Percentiles rank a stretch among this genome's conserved stretches.
phyloP scores from a whole-genome alignment of 2,113 vertebrate genomes.

The Cebus imitator region DNA sequence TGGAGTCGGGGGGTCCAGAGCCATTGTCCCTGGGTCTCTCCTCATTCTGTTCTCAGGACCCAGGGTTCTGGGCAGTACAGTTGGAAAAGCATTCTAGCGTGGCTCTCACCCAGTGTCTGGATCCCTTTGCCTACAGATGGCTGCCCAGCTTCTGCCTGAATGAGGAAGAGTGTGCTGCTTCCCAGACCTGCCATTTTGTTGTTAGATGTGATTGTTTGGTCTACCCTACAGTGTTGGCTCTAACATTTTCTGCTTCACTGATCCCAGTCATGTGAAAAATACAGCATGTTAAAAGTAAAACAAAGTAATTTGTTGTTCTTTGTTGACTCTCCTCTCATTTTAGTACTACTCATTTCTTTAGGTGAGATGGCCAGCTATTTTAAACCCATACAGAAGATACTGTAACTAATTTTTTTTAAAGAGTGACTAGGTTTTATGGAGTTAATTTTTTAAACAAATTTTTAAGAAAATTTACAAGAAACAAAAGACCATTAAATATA shows the following conservation, averaged over 20 bases:
- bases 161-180: not conserved
- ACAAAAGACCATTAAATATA: not conserved
- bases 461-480: not conserved
- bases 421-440: not conserved
- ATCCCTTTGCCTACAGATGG: not conserved
- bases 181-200: not conserved
- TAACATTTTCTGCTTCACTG: not conserved
- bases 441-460: not conserved
- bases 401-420: not conserved
- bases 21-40: not conserved
- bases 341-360: not conserved
- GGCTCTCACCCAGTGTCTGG: not conserved
- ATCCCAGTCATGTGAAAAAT: not conserved
- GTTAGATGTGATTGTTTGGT: not conserved
- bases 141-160: not conserved
- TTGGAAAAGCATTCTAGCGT: not conserved
- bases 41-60: not conserved
- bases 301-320: not conserved
- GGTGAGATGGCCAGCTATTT: not conserved
- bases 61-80: not conserved
- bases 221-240: not conserved
- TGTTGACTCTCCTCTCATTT: not conserved
- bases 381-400: not conserved
- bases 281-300: constrained; percentile 17
- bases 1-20: not conserved